phyloP scores from a whole-genome alignment of 2,888 invertebrate species.

The Drosophila neotestacea region DNA sequence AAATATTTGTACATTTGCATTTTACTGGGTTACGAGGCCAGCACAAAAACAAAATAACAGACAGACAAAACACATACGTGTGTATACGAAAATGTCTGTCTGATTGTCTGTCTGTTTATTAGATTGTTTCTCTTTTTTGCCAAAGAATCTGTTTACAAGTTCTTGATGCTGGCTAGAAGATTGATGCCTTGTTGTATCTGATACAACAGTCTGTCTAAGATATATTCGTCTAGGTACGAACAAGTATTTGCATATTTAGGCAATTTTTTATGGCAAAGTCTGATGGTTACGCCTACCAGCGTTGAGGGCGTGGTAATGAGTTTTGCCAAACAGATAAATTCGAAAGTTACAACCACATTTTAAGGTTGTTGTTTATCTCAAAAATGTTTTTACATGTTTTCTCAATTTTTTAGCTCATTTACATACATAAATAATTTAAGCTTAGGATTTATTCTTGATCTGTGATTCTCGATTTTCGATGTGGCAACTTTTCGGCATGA shows the following conservation, averaged over 20 bases:
- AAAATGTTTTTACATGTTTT: slow-evolving; percentile 36
- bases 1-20: slow-evolving; percentile 73
- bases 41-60: slow-evolving; percentile 1
- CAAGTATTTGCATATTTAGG: slow-evolving; percentile 39
- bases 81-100: neutral
- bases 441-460: slow-evolving; percentile 6
- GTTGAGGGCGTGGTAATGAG: slow-evolving; percentile 65
- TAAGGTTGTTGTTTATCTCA: neutral
- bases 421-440: slow-evolving; percentile 62
- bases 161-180: slow-evolving; percentile 42
- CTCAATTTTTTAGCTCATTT: slow-evolving; percentile 40
- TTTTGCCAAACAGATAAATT: slow-evolving; percentile 53
- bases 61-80: neutral
- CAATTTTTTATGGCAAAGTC: slow-evolving; percentile 13
- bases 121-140: slow-evolving; percentile 20
- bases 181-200: slow-evolving; percentile 35
- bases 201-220: slow-evolving; percentile 13
- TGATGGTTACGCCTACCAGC: slow-evolving; percentile 23
- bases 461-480: slow-evolving; percentile 15
- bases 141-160: slow-evolving; percentile 41
- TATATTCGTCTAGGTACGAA: slow-evolving; percentile 6
- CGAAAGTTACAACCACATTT: slow-evolving; percentile 53
- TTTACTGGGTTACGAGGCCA: slow-evolving; percentile 70
- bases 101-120: slow-evolving; percentile 17
- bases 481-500: slow-evolving; percentile 50